A percentile compares a stretch with the other conserved stretches of the same genome.
These are phyloP conservation scores for Limnephilus auricula DNA, from an alignment of 2,888 invertebrate genomes.

Conservation along the genomic window DNA sequence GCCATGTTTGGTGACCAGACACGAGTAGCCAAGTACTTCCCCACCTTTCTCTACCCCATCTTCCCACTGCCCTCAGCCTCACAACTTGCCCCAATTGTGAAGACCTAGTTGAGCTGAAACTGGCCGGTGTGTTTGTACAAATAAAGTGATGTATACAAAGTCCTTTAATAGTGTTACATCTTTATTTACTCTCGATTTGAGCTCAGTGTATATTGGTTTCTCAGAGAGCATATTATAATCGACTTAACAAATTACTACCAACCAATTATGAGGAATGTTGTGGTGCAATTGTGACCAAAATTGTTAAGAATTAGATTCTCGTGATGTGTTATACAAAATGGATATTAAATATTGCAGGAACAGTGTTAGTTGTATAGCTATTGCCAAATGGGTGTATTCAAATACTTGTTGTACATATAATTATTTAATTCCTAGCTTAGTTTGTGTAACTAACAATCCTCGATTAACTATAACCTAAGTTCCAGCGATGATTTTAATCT, in stretches of 20 bases:
- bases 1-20: too few relatives aligned
- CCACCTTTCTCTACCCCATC: too few relatives aligned
- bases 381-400: slow-evolving; percentile 58
- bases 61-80: too few relatives aligned
- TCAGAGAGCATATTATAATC: slow-evolving; percentile 8
- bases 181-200: background rate
- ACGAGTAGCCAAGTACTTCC: too few relatives aligned
- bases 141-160: background rate
- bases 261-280: slow-evolving; percentile 49
- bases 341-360: slow-evolving; percentile 53
- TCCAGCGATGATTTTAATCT: slow-evolving; percentile 52
- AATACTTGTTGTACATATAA: slow-evolving; percentile 54
- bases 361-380: slow-evolving; percentile 52
- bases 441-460: slow-evolving; percentile 52
- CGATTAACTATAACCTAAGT: slow-evolving; percentile 42
- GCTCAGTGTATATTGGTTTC: slow-evolving; percentile 15
- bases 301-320: slow-evolving; percentile 50
- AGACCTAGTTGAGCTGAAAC: background rate
- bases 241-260: background rate
- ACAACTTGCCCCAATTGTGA: too few relatives aligned
- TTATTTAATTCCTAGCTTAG: slow-evolving; percentile 44
- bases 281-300: slow-evolving; percentile 61
- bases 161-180: background rate
- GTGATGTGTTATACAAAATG: slow-evolving; percentile 48
- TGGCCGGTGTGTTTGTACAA: background rate